Evolutionary conservation across 30 jellyfish, hydroid and myxozoan species (phyloP).

Genomic region (Euphysa ruthae): DNA sequence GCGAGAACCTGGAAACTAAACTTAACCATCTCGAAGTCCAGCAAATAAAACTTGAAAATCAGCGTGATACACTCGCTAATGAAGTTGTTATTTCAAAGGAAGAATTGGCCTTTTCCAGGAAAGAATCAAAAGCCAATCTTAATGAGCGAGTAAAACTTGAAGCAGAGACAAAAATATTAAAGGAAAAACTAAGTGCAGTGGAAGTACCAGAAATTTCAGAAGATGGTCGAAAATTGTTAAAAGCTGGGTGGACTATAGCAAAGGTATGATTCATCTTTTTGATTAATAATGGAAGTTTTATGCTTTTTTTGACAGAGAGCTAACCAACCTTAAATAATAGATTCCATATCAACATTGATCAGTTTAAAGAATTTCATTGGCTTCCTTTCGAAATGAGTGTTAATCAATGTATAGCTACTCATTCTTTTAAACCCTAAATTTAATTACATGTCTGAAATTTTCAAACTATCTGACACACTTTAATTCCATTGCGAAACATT

Average conservation of each 20-base stretch:
- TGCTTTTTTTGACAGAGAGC: too few species aligned
- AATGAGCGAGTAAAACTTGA: background rate
- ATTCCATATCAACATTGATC: too few species aligned
- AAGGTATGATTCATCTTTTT: slow-evolving; percentile 37
- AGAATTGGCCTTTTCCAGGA: background rate
- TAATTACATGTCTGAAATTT: too few species aligned
- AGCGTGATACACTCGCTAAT: background rate
- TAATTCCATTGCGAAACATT: too few species aligned
- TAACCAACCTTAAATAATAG: too few species aligned
- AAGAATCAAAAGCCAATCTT: background rate
- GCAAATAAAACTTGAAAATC: background rate
- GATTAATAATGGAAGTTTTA: too few species aligned
- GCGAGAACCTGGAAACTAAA: background rate
- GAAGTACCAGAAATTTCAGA: background rate
- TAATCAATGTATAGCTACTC: too few species aligned
- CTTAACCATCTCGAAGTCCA: background rate
- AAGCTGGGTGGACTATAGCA: slow-evolving; percentile 82
- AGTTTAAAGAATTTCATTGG: too few species aligned
- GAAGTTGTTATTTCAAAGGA: background rate
- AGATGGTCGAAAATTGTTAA: slow-evolving; percentile 20
- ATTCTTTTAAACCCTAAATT: too few species aligned
- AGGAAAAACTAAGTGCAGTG: background rate
- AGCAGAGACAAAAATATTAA: background rate
- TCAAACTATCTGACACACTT: too few species aligned
- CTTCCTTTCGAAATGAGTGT: too few species aligned